Percentiles rank a stretch among this genome's conserved stretches.
Evolutionary conservation across 2,888 invertebrate species (phyloP).

Genomic region (Hirtodrosophila confusa): DNA sequence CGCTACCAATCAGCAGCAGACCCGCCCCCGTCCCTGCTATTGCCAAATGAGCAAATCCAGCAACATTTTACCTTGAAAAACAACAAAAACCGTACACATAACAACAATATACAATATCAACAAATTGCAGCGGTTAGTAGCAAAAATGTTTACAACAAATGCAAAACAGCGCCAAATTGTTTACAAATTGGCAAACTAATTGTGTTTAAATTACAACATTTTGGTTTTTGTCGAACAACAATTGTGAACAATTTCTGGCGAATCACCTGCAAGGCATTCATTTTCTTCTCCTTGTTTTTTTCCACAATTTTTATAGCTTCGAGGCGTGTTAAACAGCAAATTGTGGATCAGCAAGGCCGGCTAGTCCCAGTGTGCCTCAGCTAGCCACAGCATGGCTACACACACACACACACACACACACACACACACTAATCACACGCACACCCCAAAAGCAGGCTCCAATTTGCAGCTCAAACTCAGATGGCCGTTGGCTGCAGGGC

Average conservation of each 20-base stretch:
- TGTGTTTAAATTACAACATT: conserved; percentile 69
- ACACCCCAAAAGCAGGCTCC: conserved; percentile 2
- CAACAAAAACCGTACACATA: conserved; percentile 17
- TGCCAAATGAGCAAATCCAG: conserved; percentile 37
- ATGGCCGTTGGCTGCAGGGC: conserved; percentile 27
- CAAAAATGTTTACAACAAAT: conserved; percentile 38
- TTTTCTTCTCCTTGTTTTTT: background rate
- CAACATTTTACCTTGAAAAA: conserved; percentile 60
- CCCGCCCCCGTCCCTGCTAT: conserved; percentile 21
- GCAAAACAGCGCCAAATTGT: conserved; percentile 50
- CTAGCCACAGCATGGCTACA: conserved; percentile 1
- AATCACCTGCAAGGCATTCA: conserved; percentile 16
- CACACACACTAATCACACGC: conserved; percentile 1
- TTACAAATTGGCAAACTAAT: conserved; percentile 68
- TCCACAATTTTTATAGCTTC: conserved; percentile 2
- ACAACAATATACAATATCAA: conserved; percentile 37
- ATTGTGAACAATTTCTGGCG: background rate
- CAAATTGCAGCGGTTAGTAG: conserved; percentile 31
- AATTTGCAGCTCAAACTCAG: conserved; percentile 25
- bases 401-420: conserved; percentile 7
- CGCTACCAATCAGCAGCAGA: conserved; percentile 27
- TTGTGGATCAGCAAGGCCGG: conserved; percentile 10
- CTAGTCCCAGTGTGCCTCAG: background rate
- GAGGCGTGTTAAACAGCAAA: conserved; percentile 30
- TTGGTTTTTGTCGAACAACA: background rate